A percentile compares a stretch with the other conserved stretches of the same genome.
Evolutionary conservation across 2,888 invertebrate species (phyloP).

Genomic region (Phytoseiulus persimilis): DNA sequence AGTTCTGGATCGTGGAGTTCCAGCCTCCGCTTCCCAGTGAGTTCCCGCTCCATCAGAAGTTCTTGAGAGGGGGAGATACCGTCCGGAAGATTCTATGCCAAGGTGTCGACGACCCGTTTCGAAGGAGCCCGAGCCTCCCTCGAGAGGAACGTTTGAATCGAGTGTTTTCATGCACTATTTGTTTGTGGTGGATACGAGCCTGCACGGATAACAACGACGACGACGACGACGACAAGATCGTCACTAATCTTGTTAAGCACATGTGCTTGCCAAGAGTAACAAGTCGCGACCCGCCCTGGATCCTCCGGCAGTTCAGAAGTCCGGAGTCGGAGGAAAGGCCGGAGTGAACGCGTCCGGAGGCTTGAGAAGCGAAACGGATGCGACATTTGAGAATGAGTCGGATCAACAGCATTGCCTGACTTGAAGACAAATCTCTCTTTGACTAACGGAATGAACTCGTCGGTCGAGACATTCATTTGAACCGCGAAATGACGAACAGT

Average conservation of each 20-base stretch:
- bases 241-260: not conserved
- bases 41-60: no score
- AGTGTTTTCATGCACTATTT: not conserved
- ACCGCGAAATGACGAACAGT: not conserved
- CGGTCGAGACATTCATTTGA: not conserved
- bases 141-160: not conserved
- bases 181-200: not conserved
- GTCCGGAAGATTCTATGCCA: no score
- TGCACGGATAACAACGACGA: not conserved
- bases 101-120: not conserved
- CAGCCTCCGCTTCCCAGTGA: no score
- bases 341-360: not conserved
- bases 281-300: not conserved
- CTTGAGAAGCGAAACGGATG: not conserved
- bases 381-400: not conserved
- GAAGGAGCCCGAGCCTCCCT: not conserved
- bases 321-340: not conserved
- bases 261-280: not conserved
- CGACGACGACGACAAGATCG: not conserved
- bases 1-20: no score
- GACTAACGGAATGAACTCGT: not conserved
- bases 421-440: not conserved
- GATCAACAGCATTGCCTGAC: not conserved
- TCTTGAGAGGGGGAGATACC: no score
- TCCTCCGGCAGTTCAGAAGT: not conserved